Evolutionary conservation across 2,797 vertebrate genomes (phyloP).

Genomic region (Melopsittacus undulatus): DNA sequence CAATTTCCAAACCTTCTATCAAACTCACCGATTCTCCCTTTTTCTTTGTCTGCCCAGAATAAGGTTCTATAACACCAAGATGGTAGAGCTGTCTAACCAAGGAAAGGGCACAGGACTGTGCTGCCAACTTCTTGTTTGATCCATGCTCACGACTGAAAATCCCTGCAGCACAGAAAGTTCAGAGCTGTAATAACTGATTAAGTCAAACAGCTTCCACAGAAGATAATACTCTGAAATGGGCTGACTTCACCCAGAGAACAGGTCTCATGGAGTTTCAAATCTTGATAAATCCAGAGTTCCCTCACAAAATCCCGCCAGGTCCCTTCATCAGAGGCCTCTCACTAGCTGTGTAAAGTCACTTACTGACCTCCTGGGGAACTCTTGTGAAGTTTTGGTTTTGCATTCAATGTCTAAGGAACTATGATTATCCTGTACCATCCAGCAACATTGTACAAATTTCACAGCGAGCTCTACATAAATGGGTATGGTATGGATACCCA

Average conservation of each 20-base stretch:
- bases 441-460: background rate
- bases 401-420: background rate
- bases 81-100: conserved; percentile 95
- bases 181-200: background rate
- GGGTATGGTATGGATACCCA: background rate
- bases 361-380: background rate
- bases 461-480: background rate
- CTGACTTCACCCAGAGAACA: background rate
- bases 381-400: background rate
- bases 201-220: background rate
- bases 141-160: conserved; percentile 92
- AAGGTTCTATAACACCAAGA: conserved; percentile 89
- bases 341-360: background rate
- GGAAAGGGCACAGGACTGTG: conserved; percentile 94
- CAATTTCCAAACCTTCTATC: background rate
- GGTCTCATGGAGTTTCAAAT: background rate
- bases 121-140: conserved; percentile 97
- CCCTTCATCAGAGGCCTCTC: background rate
- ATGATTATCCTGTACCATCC: background rate
- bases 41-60: conserved; percentile 91
- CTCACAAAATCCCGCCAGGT: background rate
- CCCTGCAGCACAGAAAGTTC: conserved; percentile 74
- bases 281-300: background rate
- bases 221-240: background rate
- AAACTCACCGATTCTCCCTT: conserved; percentile 89